Evolutionary conservation across 2,888 invertebrate species (phyloP), one percentile per base, ranked within the genome.

Genomic region (Athalia cordata): DNA sequence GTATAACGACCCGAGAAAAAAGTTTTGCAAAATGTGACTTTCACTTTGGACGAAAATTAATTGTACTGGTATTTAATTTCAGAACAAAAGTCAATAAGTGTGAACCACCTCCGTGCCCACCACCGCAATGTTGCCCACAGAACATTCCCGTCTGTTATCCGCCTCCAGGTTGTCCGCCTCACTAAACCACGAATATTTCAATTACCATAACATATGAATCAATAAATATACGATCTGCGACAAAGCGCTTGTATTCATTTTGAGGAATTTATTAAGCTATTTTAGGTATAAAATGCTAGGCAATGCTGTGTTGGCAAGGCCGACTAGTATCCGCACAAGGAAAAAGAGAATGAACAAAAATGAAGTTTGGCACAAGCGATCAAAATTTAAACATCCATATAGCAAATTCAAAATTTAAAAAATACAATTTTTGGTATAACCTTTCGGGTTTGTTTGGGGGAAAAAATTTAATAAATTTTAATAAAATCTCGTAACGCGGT

Each of bases 51-150:
- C 43, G 43, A 7, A 45, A 7, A 43, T 2, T 66, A 29, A 29
- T 13, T n/a, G 47, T 29, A 66, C 5, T 67, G 29, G 29, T 29
- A 29, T 29, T 29, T 29, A 29, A 29, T 29, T 29, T 29, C 29
- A 72, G 72, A 57, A 72, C 59, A 59, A 72, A 59, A 11, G 72
- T 52, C 9, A 57, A 72, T 47, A 72, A 72, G 59, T 72, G 72
- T 72, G 59, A 72, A 50, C 72, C 72, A 62, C 62, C 62, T n/a
- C 72, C 72, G 47, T 81, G 81, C 59, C 70, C 80, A 3, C 67
- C 68, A 3, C 77, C 79, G 9, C 15, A 68, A 11, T 80, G 80
- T 49, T 78, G 78, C 57, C 75, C 80, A n/a, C 59, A 67, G 47
- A 15, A 65, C 15, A 74, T 29, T 29, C 29, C 29, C 29, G 29